phyloP scores from a whole-genome alignment of 2,888 invertebrate genomes.

The Spodoptera exigua region DNA sequence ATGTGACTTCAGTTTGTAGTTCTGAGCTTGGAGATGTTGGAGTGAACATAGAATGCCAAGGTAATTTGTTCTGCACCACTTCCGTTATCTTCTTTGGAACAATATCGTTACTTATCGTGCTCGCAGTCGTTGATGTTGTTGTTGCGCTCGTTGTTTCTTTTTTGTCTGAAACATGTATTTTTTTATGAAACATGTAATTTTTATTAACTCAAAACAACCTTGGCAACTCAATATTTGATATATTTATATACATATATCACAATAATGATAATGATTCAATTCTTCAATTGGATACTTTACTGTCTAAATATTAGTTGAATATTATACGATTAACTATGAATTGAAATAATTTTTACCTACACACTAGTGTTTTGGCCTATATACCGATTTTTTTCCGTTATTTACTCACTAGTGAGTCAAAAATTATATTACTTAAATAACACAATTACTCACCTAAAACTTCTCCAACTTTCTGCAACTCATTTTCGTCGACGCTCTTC shows the following conservation, averaged over 20 bases:
- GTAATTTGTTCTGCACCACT: conserved; percentile 73
- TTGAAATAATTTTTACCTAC: too few species aligned
- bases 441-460: conserved; percentile 70
- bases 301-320: too few species aligned
- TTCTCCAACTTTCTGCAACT: conserved; percentile 83
- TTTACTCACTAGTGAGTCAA: too few species aligned
- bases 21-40: conserved; percentile 61
- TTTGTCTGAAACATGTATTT: conserved; percentile 73
- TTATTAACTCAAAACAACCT: too few species aligned
- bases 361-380: too few species aligned
- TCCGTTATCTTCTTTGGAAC: conserved; percentile 74
- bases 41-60: conserved; percentile 70
- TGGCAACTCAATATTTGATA: too few species aligned
- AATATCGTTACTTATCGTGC: conserved; percentile 72
- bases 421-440: neutral
- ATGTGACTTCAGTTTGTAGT: conserved; percentile 56
- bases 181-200: too few species aligned
- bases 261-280: too few species aligned
- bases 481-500: conserved; percentile 80
- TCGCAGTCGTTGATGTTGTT: conserved; percentile 65
- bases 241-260: too few species aligned
- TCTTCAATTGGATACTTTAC: too few species aligned
- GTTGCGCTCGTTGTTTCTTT: conserved; percentile 67
- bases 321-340: too few species aligned
- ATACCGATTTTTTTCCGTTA: too few species aligned